Percentiles rank a stretch among this genome's conserved stretches.
Conservation (phyloP, 2,113 vertebrate species). For the Pseudorectes ferrugineus region DNA sequence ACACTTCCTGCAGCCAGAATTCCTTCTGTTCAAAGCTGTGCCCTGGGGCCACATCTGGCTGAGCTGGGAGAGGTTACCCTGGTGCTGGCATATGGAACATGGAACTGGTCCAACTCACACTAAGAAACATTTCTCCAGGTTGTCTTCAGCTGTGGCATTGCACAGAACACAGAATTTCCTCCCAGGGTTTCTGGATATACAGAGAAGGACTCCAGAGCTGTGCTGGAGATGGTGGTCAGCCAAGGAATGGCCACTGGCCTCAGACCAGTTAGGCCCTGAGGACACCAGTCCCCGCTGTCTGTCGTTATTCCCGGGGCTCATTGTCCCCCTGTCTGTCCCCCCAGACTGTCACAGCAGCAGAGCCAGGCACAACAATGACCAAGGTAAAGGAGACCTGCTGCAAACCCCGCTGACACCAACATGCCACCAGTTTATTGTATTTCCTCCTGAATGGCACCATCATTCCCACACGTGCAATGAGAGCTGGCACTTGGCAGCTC, state of each 20-base stretch:
- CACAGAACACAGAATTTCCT: neutral
- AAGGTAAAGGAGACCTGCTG: neutral
- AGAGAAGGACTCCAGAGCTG: neutral
- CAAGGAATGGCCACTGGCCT: neutral
- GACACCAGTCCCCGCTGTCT: neutral
- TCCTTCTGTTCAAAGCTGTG: neutral
- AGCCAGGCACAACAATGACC: neutral
- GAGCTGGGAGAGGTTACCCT: neutral
- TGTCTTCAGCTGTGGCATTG: neutral
- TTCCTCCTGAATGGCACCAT: accelerated
- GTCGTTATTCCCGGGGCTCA: neutral
- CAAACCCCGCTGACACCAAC: neutral
- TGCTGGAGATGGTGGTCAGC: neutral
- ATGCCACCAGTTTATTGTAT: neutral
- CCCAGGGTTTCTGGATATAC: neutral
- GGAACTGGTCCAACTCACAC: neutral
- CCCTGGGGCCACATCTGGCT: neutral
- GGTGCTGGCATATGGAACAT: neutral
- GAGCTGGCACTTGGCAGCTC: neutral
- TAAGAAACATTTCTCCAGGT: neutral
- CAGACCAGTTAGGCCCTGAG: neutral
- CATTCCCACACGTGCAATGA: neutral
- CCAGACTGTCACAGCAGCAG: neutral
- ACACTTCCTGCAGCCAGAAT: neutral
- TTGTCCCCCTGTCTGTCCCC: neutral